phyloP scores from a whole-genome alignment of 2,797 vertebrate species.

The Perodicticus potto region DNA sequence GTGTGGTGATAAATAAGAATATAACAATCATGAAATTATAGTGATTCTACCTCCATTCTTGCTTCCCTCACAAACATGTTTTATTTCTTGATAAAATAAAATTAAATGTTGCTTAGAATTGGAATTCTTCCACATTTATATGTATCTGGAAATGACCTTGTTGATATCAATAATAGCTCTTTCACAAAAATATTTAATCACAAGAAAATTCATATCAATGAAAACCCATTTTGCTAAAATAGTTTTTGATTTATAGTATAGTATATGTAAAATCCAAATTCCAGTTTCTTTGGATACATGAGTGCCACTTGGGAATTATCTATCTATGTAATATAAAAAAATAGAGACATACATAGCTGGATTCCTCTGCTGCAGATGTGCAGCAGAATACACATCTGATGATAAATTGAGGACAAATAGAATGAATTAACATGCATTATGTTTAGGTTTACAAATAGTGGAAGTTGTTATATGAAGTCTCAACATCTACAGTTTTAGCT shows the following conservation, averaged over 20 bases:
- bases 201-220: not conserved
- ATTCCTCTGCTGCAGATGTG: not conserved
- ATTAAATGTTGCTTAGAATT: not conserved
- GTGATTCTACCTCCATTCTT: not conserved
- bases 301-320: no score
- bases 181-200: not conserved
- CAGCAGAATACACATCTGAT: not conserved
- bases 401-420: not conserved
- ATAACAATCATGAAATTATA: not conserved
- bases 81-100: not conserved
- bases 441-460: not conserved
- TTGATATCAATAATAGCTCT: not conserved
- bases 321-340: no score
- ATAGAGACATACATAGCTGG: no score
- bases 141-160: not conserved
- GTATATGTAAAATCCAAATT: not conserved
- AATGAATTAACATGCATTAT: not conserved
- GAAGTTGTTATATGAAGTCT: not conserved
- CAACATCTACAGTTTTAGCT: not conserved
- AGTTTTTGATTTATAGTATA: not conserved
- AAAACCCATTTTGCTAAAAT: not conserved
- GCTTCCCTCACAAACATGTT: not conserved
- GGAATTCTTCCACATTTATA: not conserved
- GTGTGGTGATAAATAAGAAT: not conserved
- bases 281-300: not conserved